A percentile compares a stretch with the other conserved stretches of the same genome.
phyloP scores from a whole-genome alignment of 2,888 invertebrate genomes.

The Trachelus stipa region DNA sequence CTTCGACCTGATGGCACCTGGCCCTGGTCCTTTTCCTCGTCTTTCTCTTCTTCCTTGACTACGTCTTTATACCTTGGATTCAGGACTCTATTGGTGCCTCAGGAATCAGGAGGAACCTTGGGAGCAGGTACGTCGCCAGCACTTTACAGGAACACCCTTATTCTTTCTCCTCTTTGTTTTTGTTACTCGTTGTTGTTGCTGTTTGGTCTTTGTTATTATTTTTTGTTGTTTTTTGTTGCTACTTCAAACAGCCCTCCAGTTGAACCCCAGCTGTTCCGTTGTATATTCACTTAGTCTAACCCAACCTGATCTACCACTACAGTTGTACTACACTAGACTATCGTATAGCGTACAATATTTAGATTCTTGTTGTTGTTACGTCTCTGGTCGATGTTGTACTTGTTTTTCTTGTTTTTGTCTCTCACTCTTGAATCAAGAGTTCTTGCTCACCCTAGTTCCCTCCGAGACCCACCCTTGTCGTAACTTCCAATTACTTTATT shows the following conservation, averaged over 20 bases:
- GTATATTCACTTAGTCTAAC: not conserved
- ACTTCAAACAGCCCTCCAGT: not conserved
- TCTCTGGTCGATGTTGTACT: not conserved
- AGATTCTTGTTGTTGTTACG: not conserved
- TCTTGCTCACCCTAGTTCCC: not conserved
- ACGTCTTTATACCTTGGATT: not conserved
- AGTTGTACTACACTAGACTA: not conserved
- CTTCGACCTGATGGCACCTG: conserved; percentile 28
- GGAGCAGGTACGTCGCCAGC: not conserved
- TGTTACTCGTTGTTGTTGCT: not conserved
- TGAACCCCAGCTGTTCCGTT: not conserved
- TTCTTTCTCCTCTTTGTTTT: not conserved
- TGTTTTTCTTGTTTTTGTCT: not conserved
- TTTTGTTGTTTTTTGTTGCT: not conserved
- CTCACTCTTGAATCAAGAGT: not conserved
- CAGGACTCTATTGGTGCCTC: conserved; percentile 20
- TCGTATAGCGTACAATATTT: not conserved
- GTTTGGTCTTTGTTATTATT: not conserved
- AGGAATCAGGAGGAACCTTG: not conserved
- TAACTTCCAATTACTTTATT: not conserved
- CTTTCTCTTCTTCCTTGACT: conserved; percentile 12
- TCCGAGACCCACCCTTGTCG: not conserved
- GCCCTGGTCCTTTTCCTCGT: not conserved
- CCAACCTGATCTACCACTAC: not conserved
- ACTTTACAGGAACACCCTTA: not conserved